Base-by-base conservation (phyloP, 1,140 invertebrate species). In the Whitmania pigra region DNA sequence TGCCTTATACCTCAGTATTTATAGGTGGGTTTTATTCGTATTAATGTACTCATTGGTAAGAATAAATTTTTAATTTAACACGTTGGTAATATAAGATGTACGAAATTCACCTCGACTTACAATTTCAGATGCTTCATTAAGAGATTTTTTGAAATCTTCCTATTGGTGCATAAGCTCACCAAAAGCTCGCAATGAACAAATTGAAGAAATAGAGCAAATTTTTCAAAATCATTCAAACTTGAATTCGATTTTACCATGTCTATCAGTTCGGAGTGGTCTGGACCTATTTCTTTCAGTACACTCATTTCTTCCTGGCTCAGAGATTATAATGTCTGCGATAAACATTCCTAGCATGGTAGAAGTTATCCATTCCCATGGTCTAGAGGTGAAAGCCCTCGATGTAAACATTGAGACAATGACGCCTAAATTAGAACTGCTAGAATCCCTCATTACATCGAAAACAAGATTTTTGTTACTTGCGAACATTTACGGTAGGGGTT, bases 271-370 rank as follows among this genome's bases (percentile, higher is more conserved):
- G 67, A 78, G 77, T 69, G 80, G 75, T 31, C 75, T 83, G 73
- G 81, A 83, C 73, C 76, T 83, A 18, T 83, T 76, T 71, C 75
- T 82, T 17, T 73, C 71, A 67, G 77, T 78, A 17, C 77, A 77
- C 72, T 75, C 77, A 17, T 82, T 80, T 73, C 80, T 80, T 3
- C 69, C 73, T 53, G 80, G 79, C 31, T 81, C 81, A 69, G 81
- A 83, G 73, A 75, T 83, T 60, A 81, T 83, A 36, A 80, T 83
- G 78, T 79, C 81, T 18, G 82, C 82, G 54, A 77, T 83, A 15
- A 83, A 82, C 73, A 83, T 83, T 75, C 81, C 80, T 13, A 78
- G 79, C 72, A 81, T 83, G 78, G 74, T 78, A 11, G 57, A 72
- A n/a, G 78, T 83, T 68, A 74, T 81, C 6, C 74, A 74, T 66